phyloP scores from a whole-genome alignment of 2,888 invertebrate species.

The Tholera decimalis region DNA sequence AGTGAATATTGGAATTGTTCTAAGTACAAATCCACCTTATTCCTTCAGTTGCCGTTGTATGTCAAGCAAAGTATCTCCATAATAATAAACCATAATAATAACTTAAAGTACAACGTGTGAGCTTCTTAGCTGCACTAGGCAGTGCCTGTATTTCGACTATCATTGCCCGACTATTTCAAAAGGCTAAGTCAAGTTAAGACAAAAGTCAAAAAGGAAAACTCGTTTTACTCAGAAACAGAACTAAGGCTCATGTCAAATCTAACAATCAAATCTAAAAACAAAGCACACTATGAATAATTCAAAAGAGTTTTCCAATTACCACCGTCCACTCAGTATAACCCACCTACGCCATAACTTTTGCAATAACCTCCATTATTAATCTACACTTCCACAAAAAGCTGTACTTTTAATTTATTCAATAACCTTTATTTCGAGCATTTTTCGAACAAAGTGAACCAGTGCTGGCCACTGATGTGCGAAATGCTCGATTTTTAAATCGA shows the following conservation, averaged over 20 bases:
- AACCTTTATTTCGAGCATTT: slow-evolving; percentile 48
- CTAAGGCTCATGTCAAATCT: neutral
- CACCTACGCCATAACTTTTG: slow-evolving; percentile 18
- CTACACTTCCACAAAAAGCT: slow-evolving; percentile 24
- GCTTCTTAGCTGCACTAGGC: too few relatives aligned
- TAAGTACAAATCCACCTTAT: too few relatives aligned
- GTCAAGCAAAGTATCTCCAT: too few relatives aligned
- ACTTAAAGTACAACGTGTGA: too few relatives aligned
- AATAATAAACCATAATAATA: too few relatives aligned
- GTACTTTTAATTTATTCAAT: slow-evolving; percentile 51
- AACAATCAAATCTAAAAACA: too few relatives aligned
- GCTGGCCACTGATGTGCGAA: slow-evolving; percentile 47
- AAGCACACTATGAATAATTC: slow-evolving; percentile 14
- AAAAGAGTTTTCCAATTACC: slow-evolving; percentile 7
- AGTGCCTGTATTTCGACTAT: too few relatives aligned
- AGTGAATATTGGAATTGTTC: too few relatives aligned
- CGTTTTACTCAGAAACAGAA: neutral
- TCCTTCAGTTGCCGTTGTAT: too few relatives aligned
- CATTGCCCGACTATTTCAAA: too few relatives aligned
- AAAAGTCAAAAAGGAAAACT: neutral
- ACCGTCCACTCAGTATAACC: neutral
- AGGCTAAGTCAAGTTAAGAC: too few relatives aligned
- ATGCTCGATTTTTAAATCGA: slow-evolving; percentile 59
- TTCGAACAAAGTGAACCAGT: slow-evolving; percentile 54
- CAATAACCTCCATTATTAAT: slow-evolving; percentile 39